phyloP scores from a whole-genome alignment of 2,113 vertebrate genomes.

The Elachura formosa region DNA sequence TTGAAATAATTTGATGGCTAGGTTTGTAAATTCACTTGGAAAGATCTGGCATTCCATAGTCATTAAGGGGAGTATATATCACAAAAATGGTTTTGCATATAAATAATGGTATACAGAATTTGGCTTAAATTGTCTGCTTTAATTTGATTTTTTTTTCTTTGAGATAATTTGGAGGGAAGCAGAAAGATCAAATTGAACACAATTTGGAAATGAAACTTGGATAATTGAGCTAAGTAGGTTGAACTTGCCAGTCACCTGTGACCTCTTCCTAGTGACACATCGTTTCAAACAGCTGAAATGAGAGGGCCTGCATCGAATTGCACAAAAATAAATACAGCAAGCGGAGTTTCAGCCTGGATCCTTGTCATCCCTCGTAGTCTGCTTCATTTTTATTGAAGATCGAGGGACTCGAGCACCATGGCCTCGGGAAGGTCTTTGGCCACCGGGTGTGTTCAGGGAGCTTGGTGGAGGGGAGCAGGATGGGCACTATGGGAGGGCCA shows the following conservation, averaged over 20 bases:
- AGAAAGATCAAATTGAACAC: slow-evolving; percentile 62
- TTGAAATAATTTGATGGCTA: slow-evolving; percentile 56
- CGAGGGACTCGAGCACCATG: not conserved
- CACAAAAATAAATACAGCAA: not conserved
- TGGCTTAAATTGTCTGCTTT: slow-evolving; percentile 59
- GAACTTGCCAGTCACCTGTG: slow-evolving; percentile 68
- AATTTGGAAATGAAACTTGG: slow-evolving; percentile 70
- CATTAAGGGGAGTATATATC: slow-evolving; percentile 38
- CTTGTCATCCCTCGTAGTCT: not conserved
- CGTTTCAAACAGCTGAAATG: slow-evolving; percentile 8
- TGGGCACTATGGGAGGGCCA: accelerated
- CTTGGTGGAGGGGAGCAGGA: not conserved
- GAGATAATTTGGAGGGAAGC: slow-evolving; percentile 40
- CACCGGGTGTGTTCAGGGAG: not conserved
- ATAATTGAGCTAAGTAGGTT: slow-evolving; percentile 69
- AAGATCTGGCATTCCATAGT: slow-evolving; percentile 38
- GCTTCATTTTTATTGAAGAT: not conserved
- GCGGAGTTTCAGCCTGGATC: not conserved
- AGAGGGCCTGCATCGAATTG: not conserved
- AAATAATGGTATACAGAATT: slow-evolving; percentile 30
- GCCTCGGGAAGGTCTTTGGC: not conserved
- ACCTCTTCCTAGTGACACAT: slow-evolving; percentile 52
- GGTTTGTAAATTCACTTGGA: slow-evolving; percentile 31
- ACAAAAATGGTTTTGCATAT: slow-evolving; percentile 60
- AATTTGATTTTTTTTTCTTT: slow-evolving; percentile 23